These are phyloP conservation scores for Hippasteria phrygiana DNA, from an alignment of 53 echinoderm and acorn worm species.

Conservation along the genomic window DNA sequence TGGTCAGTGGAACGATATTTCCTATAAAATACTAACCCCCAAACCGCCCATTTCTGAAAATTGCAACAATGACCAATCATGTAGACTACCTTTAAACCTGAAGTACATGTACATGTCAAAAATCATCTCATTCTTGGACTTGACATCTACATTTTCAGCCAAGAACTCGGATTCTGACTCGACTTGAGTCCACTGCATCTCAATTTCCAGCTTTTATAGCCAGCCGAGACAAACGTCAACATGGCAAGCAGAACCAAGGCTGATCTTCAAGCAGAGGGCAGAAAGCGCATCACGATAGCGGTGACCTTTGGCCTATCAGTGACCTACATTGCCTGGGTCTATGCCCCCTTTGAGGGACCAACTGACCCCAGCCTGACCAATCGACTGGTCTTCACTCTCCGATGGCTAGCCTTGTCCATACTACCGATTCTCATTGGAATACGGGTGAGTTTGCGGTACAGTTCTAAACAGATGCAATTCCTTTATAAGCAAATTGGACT, in stretches of 20 bases:
- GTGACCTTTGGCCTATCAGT: background rate
- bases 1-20: too few species aligned
- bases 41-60: too few species aligned
- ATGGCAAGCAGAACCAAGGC: slow-evolving; percentile 15
- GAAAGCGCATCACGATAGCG: background rate
- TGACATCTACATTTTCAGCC: too few species aligned
- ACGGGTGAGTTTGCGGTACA: background rate
- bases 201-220: background rate
- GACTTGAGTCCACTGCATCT: too few species aligned
- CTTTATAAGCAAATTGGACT: too few species aligned
- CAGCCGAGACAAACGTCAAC: background rate
- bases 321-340: slow-evolving; percentile 22
- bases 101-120: too few species aligned
- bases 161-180: too few species aligned
- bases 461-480: background rate
- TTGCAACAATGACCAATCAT: too few species aligned
- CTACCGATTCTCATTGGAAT: slow-evolving; percentile 31
- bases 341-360: slow-evolving; percentile 5
- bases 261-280: background rate
- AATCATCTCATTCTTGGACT: too few species aligned
- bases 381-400: slow-evolving; percentile 33
- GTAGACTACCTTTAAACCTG: too few species aligned
- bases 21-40: too few species aligned
- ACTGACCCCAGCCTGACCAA: background rate
- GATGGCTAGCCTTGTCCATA: slow-evolving; percentile 14